A percentile compares a stretch with the other conserved stretches of the same genome.
phyloP scores from a whole-genome alignment of 1,140 invertebrate species.

The Heterodera schachtii region DNA sequence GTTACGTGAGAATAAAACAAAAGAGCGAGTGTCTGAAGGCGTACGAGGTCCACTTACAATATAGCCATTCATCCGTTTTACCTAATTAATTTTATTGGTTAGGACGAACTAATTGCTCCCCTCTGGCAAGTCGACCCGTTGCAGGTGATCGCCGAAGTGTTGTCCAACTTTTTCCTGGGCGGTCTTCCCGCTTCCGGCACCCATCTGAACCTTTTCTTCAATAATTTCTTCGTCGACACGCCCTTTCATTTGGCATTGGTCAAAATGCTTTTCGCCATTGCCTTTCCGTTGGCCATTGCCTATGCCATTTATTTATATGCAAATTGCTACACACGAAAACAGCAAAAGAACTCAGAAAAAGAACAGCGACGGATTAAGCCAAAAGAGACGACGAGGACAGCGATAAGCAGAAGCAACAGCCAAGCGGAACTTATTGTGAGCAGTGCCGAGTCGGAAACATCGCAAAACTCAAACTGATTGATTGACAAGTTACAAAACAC shows the following conservation, averaged over 20 bases:
- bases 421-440: background rate
- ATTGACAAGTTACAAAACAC: too few relatives aligned
- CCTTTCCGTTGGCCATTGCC: conserved; percentile 29
- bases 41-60: conserved; percentile 40
- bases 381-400: background rate
- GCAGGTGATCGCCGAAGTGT: conserved; percentile 47
- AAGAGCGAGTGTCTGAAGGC: conserved; percentile 47
- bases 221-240: conserved; percentile 50
- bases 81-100: too few relatives aligned
- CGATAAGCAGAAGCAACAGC: background rate
- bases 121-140: conserved; percentile 48
- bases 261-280: conserved; percentile 46
- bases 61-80: too few relatives aligned
- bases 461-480: background rate
- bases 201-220: conserved; percentile 51
- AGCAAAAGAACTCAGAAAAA: background rate
- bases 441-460: background rate
- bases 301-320: background rate
- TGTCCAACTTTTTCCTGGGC: conserved; percentile 45
- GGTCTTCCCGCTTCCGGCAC: conserved; percentile 43
- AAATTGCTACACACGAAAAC: background rate
- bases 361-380: background rate
- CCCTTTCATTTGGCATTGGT: conserved; percentile 44
- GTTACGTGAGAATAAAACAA: conserved; percentile 51
- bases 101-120: conserved; percentile 50